A percentile compares a stretch with the other conserved stretches of the same genome.
Conservation (phyloP, 2,113 vertebrate genomes). For the Ancistrus triradiatus region DNA sequence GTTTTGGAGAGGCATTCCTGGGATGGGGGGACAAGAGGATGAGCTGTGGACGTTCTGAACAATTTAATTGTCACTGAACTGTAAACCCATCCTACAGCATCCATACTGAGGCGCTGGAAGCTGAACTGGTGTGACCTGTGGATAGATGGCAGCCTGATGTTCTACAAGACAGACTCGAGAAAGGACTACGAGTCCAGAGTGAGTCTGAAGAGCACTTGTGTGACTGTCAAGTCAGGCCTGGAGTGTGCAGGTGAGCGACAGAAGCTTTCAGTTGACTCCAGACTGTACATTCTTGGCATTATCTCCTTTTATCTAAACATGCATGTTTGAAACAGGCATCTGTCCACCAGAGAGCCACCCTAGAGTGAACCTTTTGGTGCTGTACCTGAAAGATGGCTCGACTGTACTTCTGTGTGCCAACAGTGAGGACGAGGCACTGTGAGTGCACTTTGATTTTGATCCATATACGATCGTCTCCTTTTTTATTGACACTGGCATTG, state of each 20-base stretch:
- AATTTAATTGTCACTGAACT: not conserved
- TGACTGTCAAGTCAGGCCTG: constrained; percentile 75
- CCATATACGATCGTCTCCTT: not conserved
- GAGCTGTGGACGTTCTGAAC: too few relatives aligned
- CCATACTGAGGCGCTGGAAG: constrained; percentile 89
- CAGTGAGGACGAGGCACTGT: constrained; percentile 88
- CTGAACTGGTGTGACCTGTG: constrained; percentile 93
- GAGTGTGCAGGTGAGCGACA: constrained; percentile 78
- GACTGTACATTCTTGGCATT: too few relatives aligned
- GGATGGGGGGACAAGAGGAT: too few relatives aligned
- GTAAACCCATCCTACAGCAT: constrained; percentile 59
- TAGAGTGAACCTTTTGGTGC: constrained; percentile 74
- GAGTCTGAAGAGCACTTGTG: constrained; percentile 74
- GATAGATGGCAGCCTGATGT: constrained; percentile 86
- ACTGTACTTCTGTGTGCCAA: constrained; percentile 81
- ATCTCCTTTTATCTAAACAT: too few relatives aligned
- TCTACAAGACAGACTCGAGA: constrained; percentile 79
- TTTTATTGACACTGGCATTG: not conserved
- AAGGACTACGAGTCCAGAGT: constrained; percentile 78
- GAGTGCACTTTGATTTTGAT: constrained; percentile 51
- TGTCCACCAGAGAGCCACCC: constrained; percentile 79
- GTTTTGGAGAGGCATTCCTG: too few relatives aligned
- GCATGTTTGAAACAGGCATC: constrained; percentile 73
- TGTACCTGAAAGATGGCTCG: constrained; percentile 73
- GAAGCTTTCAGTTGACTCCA: too few relatives aligned